A percentile compares a stretch with the other conserved stretches of the same genome.
Conservation (phyloP, 2,797 vertebrate species). For the Chaetophractus vellerosus region DNA sequence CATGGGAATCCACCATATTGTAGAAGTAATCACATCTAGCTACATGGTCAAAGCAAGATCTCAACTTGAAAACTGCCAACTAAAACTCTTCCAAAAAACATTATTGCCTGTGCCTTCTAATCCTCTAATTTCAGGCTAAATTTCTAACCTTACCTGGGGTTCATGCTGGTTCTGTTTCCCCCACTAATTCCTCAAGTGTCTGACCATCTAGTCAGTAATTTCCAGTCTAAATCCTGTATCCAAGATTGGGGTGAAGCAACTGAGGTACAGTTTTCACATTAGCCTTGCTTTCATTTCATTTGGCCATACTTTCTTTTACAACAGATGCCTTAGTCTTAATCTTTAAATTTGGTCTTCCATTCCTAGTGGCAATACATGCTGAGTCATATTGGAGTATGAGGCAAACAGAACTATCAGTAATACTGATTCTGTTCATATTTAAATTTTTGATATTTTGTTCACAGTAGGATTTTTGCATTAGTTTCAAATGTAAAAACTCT, state of each 20-base stretch:
- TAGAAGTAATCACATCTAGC: background rate
- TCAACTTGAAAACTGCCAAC: background rate
- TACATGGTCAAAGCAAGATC: conserved; percentile 1
- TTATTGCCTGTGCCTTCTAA: background rate
- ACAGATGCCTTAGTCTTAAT: background rate
- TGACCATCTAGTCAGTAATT: background rate
- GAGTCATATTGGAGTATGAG: background rate
- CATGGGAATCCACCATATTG: background rate
- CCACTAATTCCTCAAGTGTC: background rate
- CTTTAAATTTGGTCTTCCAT: background rate
- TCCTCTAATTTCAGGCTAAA: background rate
- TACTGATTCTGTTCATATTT: background rate
- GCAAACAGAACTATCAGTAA: background rate
- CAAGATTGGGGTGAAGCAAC: background rate
- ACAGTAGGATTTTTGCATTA: background rate
- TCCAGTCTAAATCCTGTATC: background rate
- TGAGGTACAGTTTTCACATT: background rate
- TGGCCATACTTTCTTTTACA: background rate
- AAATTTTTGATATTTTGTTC: background rate
- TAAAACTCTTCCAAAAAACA: background rate
- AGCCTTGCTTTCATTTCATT: background rate
- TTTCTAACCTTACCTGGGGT: background rate
- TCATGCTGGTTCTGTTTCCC: background rate
- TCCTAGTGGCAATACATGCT: background rate
- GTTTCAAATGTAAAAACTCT: background rate